Conservation (phyloP, 53 echinoderm and acorn worm genomes). For the Astropecten irregularis region DNA sequence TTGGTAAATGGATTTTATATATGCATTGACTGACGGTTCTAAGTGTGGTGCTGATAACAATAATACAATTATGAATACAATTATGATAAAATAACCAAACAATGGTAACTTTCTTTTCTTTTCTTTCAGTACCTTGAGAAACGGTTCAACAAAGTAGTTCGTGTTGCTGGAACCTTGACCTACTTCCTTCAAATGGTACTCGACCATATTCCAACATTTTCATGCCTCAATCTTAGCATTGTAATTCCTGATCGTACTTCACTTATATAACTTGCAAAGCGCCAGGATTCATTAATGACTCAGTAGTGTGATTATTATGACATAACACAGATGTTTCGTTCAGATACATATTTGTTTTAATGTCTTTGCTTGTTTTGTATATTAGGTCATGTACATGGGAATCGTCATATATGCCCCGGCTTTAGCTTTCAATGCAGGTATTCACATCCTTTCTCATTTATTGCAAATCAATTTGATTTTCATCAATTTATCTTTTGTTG, state of each 20-base stretch:
- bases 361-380: not conserved
- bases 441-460: too few species aligned
- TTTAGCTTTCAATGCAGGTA: constrained; percentile 78
- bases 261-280: not conserved
- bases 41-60: too few species aligned
- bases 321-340: too few species aligned
- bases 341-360: not conserved
- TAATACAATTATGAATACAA: too few species aligned
- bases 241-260: not conserved
- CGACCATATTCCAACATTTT: not conserved
- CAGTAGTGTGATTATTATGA: too few species aligned
- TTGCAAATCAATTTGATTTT: too few species aligned
- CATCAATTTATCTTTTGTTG: too few species aligned
- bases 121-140: constrained; percentile 61
- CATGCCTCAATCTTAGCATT: not conserved
- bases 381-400: constrained; percentile 74
- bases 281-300: not conserved
- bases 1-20: too few species aligned
- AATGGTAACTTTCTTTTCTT: not conserved
- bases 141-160: constrained; percentile 58
- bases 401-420: constrained; percentile 78
- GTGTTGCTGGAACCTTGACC: constrained; percentile 53
- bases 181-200: constrained; percentile 60
- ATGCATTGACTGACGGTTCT: too few species aligned
- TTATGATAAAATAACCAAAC: too few species aligned